A percentile compares a stretch with the other conserved stretches of the same genome.
Conservation (phyloP, 1,140 invertebrate genomes). For the Choristoneura fumiferana region DNA sequence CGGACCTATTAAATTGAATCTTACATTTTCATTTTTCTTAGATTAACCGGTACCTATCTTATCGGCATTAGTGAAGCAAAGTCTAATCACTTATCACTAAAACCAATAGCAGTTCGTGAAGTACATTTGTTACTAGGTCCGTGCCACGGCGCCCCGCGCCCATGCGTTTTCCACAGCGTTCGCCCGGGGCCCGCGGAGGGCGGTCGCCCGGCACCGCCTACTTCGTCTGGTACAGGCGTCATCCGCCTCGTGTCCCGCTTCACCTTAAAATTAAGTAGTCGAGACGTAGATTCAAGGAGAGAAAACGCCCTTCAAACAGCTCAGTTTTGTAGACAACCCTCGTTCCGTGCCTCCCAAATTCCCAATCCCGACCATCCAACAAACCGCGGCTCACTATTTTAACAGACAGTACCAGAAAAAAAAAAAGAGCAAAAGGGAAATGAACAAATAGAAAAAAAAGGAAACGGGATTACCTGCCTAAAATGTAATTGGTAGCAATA, state of each 20-base stretch:
- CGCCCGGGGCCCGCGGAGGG: constrained; percentile 68
- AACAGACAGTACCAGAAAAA: too few species aligned
- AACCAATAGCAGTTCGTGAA: constrained; percentile 68
- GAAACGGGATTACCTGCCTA: too few species aligned
- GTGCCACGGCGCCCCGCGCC: constrained; percentile 69
- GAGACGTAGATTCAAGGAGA: constrained; percentile 44
- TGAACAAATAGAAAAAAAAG: too few species aligned
- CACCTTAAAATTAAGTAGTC: constrained; percentile 50
- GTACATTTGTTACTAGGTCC: constrained; percentile 72
- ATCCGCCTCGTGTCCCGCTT: constrained; percentile 67
- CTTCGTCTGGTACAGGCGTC: constrained; percentile 74
- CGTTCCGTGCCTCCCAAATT: not conserved
- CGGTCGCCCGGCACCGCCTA: constrained; percentile 72
- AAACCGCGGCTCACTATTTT: too few species aligned
- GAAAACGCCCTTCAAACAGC: constrained; percentile 55
- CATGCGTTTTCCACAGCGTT: constrained; percentile 61
- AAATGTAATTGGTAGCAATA: too few species aligned
- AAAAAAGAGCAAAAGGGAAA: too few species aligned
- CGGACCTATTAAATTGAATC: too few species aligned
- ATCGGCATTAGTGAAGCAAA: constrained; percentile 46
- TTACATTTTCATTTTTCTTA: constrained; percentile 15
- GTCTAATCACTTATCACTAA: constrained; percentile 60
- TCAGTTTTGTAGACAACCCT: constrained; percentile 7
- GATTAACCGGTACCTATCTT: constrained; percentile 22
- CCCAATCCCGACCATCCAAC: too few species aligned